phyloP scores from a whole-genome alignment of 2,888 invertebrate species.

The Spisula subtruncata region DNA sequence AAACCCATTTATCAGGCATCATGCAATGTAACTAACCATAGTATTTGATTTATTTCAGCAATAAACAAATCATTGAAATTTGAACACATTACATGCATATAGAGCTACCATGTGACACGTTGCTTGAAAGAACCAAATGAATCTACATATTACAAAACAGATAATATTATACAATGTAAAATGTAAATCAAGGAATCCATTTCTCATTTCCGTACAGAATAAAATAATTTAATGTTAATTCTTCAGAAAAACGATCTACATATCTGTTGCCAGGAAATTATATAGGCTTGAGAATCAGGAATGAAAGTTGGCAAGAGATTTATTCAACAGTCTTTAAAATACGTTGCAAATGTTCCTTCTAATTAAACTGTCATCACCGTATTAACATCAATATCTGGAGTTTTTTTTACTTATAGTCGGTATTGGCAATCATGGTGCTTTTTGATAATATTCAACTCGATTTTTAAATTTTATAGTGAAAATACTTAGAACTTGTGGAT shows the following conservation, averaged over 20 bases:
- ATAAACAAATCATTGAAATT: background rate
- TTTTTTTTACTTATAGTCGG: too few species aligned
- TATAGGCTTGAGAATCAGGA: background rate
- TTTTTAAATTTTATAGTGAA: too few species aligned
- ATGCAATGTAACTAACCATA: background rate
- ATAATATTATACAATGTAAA: background rate
- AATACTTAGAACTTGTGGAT: too few species aligned
- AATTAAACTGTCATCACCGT: too few species aligned
- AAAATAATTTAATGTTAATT: background rate
- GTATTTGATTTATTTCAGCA: background rate
- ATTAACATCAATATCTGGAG: too few species aligned
- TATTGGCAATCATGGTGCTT: too few species aligned
- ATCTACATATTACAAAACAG: background rate
- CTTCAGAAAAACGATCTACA: background rate
- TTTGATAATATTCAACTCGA: too few species aligned
- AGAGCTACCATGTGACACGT: conserved; percentile 8
- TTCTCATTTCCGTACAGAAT: background rate
- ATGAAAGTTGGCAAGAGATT: background rate
- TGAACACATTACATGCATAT: background rate
- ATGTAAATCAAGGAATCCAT: conserved; percentile 10
- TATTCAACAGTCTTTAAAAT: background rate
- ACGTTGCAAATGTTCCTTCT: background rate
- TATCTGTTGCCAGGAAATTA: background rate
- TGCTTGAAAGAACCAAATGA: background rate
- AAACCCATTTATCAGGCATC: background rate